Evolutionary conservation across 1,140 invertebrate species (phyloP).

Genomic region (Pteromalus puparum): DNA sequence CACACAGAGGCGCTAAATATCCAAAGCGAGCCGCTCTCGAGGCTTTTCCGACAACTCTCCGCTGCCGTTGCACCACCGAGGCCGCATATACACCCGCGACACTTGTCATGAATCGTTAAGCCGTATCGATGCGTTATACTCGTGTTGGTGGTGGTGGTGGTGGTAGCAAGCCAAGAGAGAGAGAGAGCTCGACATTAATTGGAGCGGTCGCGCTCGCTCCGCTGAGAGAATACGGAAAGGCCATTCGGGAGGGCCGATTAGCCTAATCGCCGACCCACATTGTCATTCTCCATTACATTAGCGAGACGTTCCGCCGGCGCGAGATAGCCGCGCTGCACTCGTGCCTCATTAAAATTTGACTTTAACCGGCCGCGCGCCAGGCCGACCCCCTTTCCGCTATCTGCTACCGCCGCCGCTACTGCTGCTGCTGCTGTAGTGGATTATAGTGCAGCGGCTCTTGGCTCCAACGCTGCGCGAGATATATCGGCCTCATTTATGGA

Average conservation of each 20-base stretch:
- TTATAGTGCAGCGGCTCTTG: not conserved
- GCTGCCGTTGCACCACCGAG: not conserved
- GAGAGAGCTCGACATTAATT: constrained; percentile 32
- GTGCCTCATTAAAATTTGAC: constrained; percentile 51
- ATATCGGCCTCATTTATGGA: not conserved
- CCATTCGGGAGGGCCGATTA: constrained; percentile 57
- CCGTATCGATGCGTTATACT: constrained; percentile 5
- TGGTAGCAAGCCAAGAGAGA: not conserved
- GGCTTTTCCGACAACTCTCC: not conserved
- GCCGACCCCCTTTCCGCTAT: not conserved
- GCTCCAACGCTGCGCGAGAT: not conserved
- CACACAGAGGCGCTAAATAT: constrained; percentile 10
- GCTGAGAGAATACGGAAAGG: constrained; percentile 19
- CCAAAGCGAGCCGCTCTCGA: not conserved
- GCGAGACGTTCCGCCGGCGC: constrained; percentile 51
- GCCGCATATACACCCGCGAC: not conserved
- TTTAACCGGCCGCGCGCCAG: constrained; percentile 3
- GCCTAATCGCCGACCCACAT: constrained; percentile 67
- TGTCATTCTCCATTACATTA: constrained; percentile 67
- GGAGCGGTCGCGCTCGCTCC: not conserved
- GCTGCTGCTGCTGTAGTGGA: not conserved
- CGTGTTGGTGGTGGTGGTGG: too few relatives aligned
- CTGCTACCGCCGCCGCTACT: not conserved
- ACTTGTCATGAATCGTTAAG: constrained; percentile 50
- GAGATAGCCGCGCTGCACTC: constrained; percentile 50